Conservation (phyloP, 2,797 vertebrate species). For the Pseudomugil tenellus region DNA sequence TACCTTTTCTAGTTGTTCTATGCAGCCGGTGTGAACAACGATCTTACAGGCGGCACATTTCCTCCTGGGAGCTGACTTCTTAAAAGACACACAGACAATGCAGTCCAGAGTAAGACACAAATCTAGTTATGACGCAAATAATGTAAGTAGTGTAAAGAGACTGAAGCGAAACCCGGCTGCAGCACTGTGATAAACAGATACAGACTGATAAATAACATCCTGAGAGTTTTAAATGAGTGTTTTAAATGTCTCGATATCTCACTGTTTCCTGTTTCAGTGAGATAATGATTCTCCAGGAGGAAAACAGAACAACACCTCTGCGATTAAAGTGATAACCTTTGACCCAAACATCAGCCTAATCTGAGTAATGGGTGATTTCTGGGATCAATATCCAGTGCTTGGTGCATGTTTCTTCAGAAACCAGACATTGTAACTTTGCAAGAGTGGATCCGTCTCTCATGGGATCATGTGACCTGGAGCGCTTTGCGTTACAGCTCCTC, state of each 20-base stretch:
- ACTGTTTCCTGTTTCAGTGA: not conserved
- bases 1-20: conserved; percentile 96
- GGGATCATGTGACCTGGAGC: too few relatives aligned
- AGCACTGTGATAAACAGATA: not conserved
- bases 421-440: too few relatives aligned
- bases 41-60: conserved; percentile 98
- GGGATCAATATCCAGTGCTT: too few relatives aligned
- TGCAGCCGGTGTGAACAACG: conserved; percentile 93
- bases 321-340: too few relatives aligned
- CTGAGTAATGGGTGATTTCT: too few relatives aligned
- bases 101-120: conserved; percentile 56
- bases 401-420: too few relatives aligned
- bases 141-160: not conserved
- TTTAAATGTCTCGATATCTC: not conserved
- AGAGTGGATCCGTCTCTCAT: too few relatives aligned
- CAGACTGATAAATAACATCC: not conserved
- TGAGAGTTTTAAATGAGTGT: not conserved
- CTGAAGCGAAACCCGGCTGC: not conserved
- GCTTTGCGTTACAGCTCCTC: too few relatives aligned
- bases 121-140: conserved; percentile 11
- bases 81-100: conserved; percentile 74
- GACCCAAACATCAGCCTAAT: too few relatives aligned
- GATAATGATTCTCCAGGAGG: not conserved
- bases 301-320: not conserved
- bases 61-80: conserved; percentile 96